These are phyloP conservation scores for Rhincodon typus DNA, from an alignment of 2,797 vertebrate species.

Conservation along the genomic window DNA sequence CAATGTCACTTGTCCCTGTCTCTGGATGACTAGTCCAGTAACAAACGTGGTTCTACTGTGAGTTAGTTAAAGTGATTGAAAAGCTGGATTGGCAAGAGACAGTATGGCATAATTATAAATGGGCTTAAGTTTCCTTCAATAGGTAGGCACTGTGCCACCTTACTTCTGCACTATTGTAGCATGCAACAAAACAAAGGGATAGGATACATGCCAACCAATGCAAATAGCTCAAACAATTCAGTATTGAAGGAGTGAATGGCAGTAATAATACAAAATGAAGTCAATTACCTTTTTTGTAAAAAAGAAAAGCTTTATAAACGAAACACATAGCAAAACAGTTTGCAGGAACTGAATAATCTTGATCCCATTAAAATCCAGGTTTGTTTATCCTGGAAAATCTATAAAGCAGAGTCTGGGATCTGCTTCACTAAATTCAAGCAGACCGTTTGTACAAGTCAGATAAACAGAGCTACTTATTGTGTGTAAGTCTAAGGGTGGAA, in stretches of 20 bases:
- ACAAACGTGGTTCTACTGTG: neutral
- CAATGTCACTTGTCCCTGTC: neutral
- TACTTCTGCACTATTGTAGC: neutral
- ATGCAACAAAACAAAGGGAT: neutral
- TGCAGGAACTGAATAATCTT: neutral
- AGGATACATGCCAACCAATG: neutral
- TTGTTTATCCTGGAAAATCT: neutral
- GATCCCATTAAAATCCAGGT: neutral
- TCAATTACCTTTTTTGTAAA: neutral
- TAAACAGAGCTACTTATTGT: slow-evolving; percentile 10
- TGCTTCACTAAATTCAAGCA: neutral
- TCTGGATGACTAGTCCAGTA: neutral
- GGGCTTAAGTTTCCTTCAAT: neutral
- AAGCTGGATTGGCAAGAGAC: neutral
- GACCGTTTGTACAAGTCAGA: neutral
- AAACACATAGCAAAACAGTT: neutral
- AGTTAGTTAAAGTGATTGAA: neutral
- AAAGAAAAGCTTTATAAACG: neutral
- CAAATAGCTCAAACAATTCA: neutral
- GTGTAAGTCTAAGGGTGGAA: neutral
- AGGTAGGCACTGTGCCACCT: neutral
- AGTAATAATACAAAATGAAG: neutral
- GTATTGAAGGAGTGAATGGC: neutral
- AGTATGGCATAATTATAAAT: neutral
- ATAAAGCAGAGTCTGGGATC: neutral